Percentiles rank a stretch among this genome's conserved stretches.
Evolutionary conservation across 2,888 invertebrate genomes (phyloP).

Genomic region (Epinotia demarniana): DNA sequence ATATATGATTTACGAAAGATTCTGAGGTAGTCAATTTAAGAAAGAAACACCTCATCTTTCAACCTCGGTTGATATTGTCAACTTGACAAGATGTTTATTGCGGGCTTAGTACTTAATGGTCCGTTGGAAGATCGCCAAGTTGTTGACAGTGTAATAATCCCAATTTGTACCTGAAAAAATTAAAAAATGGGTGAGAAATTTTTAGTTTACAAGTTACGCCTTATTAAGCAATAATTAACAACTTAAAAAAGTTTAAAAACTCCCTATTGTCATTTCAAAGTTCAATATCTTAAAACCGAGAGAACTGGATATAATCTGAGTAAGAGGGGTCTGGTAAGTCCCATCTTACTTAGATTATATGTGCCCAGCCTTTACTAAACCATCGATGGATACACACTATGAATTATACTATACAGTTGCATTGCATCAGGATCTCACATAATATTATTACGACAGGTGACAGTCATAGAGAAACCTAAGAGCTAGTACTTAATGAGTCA

Average conservation of each 20-base stretch:
- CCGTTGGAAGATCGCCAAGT: not conserved
- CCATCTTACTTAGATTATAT: not conserved
- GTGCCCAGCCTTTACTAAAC: not conserved
- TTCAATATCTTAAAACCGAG: no score
- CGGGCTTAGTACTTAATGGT: no score
- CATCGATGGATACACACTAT: not conserved
- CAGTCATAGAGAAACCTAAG: conserved; percentile 14
- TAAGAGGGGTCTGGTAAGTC: not conserved
- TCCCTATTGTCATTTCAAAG: no score
- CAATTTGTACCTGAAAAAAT: not conserved
- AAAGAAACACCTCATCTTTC: not conserved
- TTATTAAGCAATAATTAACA: no score
- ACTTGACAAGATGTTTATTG: no score
- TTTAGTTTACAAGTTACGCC: no score
- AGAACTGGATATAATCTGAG: no score
- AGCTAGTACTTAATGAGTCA: conserved; percentile 23
- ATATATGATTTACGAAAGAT: no score
- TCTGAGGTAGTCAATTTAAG: no score
- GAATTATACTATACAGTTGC: not conserved
- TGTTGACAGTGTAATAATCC: not conserved
- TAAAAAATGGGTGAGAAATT: not conserved
- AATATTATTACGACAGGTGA: conserved; percentile 13
- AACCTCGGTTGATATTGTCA: no score
- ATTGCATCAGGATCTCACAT: not conserved
- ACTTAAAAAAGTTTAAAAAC: no score